Evolutionary conservation across 2,797 vertebrate genomes (phyloP).

Genomic region (Periophthalmus magnuspinnatus): DNA sequence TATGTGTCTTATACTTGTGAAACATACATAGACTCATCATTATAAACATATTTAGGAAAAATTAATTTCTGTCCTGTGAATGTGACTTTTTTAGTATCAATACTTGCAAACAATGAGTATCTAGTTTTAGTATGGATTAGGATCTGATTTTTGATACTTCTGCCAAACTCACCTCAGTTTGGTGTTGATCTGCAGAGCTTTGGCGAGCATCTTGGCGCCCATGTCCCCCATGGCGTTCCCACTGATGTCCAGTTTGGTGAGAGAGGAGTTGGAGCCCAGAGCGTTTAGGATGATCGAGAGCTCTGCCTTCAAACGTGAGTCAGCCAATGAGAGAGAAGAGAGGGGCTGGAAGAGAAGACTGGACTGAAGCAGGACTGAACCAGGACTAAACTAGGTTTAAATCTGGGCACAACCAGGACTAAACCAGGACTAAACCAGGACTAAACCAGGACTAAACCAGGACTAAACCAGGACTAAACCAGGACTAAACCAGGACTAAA

Average conservation of each 20-base stretch:
- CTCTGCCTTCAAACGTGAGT: slow-evolving; percentile 92
- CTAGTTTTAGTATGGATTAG: too few relatives aligned
- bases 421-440: background rate
- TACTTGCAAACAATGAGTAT: too few relatives aligned
- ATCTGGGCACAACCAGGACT: background rate
- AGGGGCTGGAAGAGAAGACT: slow-evolving; percentile 78
- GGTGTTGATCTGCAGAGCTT: slow-evolving; percentile 96
- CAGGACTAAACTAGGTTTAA: background rate
- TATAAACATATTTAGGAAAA: too few relatives aligned
- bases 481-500: background rate
- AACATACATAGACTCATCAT: too few relatives aligned
- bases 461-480: too few relatives aligned
- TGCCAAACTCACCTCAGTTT: slow-evolving; percentile 86
- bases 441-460: too few relatives aligned
- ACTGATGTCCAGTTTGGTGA: slow-evolving; percentile 93
- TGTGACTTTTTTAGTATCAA: too few relatives aligned
- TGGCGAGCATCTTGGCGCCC: slow-evolving; percentile 96
- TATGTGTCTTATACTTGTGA: too few relatives aligned
- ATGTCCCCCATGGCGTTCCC: slow-evolving; percentile 97
- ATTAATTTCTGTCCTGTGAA: too few relatives aligned
- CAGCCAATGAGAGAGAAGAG: slow-evolving; percentile 90
- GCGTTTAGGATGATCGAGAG: slow-evolving; percentile 93
- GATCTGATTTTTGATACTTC: too few relatives aligned
- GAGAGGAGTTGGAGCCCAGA: slow-evolving; percentile 91
- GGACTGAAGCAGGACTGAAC: background rate